Conservation (phyloP, 2,888 invertebrate species). For the Himalopsyche japonica region DNA sequence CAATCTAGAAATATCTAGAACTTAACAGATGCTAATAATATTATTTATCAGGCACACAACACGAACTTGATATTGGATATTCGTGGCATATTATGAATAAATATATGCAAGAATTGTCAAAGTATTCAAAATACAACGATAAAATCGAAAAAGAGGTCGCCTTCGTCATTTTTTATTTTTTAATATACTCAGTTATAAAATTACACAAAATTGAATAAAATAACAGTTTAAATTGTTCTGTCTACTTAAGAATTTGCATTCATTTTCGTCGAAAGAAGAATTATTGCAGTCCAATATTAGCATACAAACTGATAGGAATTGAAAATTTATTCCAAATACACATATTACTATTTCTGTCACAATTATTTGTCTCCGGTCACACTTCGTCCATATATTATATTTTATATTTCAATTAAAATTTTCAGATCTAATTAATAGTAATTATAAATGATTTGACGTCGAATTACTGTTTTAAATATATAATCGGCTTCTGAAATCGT, state of each 20-base stretch:
- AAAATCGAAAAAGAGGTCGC: background rate
- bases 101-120: background rate
- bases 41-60: too few species aligned
- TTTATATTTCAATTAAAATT: background rate
- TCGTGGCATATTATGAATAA: background rate
- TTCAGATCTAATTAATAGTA: too few species aligned
- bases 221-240: background rate
- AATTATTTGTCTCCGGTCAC: background rate
- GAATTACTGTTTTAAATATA: too few species aligned
- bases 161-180: background rate
- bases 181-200: background rate
- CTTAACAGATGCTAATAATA: too few species aligned
- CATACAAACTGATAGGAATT: background rate
- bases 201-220: background rate
- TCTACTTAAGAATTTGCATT: background rate
- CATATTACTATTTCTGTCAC: background rate
- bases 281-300: background rate
- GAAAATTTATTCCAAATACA: background rate
- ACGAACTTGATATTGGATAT: background rate
- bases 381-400: background rate
- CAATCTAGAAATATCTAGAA: too few species aligned
- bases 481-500: too few species aligned
- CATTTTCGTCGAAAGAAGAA: background rate
- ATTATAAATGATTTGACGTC: too few species aligned
- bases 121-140: background rate